These are phyloP conservation scores for Globodera ellingtonae DNA, from an alignment of 1,140 invertebrate genomes.

Conservation along the genomic window DNA sequence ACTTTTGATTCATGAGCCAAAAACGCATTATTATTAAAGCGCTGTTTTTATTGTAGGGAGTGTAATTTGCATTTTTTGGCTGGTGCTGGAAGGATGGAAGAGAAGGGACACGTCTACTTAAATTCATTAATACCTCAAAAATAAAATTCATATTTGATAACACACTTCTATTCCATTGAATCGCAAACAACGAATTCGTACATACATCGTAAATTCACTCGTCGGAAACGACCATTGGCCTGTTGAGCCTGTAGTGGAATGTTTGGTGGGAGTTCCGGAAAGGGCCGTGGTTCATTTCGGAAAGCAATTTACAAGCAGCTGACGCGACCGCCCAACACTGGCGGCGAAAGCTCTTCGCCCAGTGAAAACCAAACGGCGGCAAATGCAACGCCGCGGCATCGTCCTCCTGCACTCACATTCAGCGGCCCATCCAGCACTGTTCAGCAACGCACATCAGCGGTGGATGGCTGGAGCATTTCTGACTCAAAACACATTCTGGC, in stretches of 20 bases:
- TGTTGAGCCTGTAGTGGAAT: not conserved
- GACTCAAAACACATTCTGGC: slow-evolving; percentile 12
- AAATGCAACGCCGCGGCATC: slow-evolving; percentile 3
- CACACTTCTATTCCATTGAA: not conserved
- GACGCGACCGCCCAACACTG: slow-evolving; percentile 26
- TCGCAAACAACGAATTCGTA: not conserved
- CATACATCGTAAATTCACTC: not conserved
- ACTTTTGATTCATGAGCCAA: no score
- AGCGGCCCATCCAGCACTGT: slow-evolving; percentile 13
- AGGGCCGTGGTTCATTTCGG: slow-evolving; percentile 22
- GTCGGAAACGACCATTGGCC: not conserved
- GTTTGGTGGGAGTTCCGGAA: slow-evolving; percentile 20
- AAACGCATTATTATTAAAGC: no score
- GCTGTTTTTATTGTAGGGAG: not conserved
- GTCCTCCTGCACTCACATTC: slow-evolving; percentile 19
- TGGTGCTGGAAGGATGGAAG: not conserved
- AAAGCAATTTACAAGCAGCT: slow-evolving; percentile 33
- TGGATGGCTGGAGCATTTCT: not conserved
- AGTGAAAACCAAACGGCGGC: not conserved
- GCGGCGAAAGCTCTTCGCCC: slow-evolving; percentile 2
- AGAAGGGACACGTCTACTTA: not conserved
- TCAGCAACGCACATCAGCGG: not conserved
- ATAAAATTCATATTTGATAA: not conserved
- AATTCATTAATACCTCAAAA: not conserved
- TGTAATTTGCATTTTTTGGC: not conserved